A percentile compares a stretch with the other conserved stretches of the same genome.
Evolutionary conservation across 1,140 invertebrate species (phyloP).

Genomic region (Zaprionus gabonicus): DNA sequence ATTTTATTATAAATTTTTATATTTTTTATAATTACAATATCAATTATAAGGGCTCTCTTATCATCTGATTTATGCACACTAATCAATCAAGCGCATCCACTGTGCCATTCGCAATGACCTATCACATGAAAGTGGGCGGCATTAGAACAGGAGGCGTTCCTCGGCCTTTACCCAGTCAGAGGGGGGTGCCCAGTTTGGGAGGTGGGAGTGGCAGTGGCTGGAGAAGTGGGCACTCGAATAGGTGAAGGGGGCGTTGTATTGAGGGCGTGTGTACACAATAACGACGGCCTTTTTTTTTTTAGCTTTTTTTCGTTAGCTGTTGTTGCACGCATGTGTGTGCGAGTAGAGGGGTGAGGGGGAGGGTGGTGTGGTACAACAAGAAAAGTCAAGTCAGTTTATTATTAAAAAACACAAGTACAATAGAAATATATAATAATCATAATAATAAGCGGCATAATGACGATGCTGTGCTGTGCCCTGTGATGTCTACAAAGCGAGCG

Average conservation of each 20-base stretch:
- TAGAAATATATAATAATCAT: conserved; percentile 65
- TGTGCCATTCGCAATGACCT: conserved; percentile 21
- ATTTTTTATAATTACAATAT: too few relatives aligned
- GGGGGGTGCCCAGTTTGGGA: background rate
- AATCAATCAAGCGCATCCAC: conserved; percentile 4
- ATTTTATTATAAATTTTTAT: too few relatives aligned
- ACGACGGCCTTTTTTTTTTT: conserved; percentile 69
- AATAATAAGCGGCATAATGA: conserved; percentile 65
- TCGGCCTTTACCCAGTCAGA: background rate
- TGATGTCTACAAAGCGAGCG: conserved; percentile 18
- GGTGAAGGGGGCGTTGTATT: conserved; percentile 5
- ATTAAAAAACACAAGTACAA: conserved; percentile 79
- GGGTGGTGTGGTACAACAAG: conserved; percentile 2
- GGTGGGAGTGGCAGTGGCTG: background rate
- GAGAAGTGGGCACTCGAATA: background rate
- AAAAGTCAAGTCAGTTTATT: conserved; percentile 71
- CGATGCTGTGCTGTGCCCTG: conserved; percentile 18
- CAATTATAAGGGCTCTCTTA: too few relatives aligned
- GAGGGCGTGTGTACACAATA: conserved; percentile 52
- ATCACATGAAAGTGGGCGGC: conserved; percentile 39
- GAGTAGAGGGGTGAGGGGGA: conserved; percentile 11
- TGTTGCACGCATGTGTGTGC: conserved; percentile 66
- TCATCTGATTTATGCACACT: background rate
- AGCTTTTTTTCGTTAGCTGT: background rate
- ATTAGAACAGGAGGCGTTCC: conserved; percentile 11